Percentiles rank a stretch among this genome's conserved stretches.
Evolutionary conservation across 2,113 vertebrate species (phyloP).

Genomic region (Catagonus wagneri): DNA sequence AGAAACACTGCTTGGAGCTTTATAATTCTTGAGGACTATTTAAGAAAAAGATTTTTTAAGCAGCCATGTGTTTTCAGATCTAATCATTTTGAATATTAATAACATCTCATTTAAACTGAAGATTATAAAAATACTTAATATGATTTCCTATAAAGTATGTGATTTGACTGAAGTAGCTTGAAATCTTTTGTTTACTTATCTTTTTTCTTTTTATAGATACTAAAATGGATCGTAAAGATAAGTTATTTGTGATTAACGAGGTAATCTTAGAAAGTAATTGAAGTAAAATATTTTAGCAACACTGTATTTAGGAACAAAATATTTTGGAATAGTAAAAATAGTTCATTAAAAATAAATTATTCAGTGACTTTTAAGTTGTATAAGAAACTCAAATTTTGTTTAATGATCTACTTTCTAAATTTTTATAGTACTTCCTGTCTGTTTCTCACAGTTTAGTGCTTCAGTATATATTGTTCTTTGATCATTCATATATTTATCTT

Average conservation of each 20-base stretch:
- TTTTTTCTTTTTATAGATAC: slow-evolving; percentile 90
- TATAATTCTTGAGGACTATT: background rate
- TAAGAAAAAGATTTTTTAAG: background rate
- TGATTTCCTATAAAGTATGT: background rate
- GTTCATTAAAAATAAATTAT: background rate
- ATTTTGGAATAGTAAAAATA: background rate
- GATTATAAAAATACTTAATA: background rate
- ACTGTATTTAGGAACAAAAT: background rate
- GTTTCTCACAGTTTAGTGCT: background rate
- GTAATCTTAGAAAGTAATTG: slow-evolving; percentile 84
- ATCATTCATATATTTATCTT: background rate
- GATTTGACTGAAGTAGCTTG: slow-evolving; percentile 43
- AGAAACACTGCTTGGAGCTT: slow-evolving; percentile 9
- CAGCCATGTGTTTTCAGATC: background rate
- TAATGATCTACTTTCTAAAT: background rate
- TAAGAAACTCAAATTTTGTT: slow-evolving; percentile 11
- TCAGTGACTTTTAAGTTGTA: background rate
- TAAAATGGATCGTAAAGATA: slow-evolving; percentile 99
- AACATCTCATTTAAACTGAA: slow-evolving; percentile 2
- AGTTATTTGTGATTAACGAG: slow-evolving; percentile 97
- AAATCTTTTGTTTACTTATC: background rate
- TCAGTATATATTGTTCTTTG: background rate
- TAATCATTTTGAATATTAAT: slow-evolving; percentile 46
- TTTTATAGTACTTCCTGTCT: background rate
- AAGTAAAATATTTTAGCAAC: slow-evolving; percentile 40